Evolutionary conservation across 2,113 vertebrate genomes (phyloP), one percentile per base, ranked within the genome.

Genomic region (Anoura caudifer): DNA sequence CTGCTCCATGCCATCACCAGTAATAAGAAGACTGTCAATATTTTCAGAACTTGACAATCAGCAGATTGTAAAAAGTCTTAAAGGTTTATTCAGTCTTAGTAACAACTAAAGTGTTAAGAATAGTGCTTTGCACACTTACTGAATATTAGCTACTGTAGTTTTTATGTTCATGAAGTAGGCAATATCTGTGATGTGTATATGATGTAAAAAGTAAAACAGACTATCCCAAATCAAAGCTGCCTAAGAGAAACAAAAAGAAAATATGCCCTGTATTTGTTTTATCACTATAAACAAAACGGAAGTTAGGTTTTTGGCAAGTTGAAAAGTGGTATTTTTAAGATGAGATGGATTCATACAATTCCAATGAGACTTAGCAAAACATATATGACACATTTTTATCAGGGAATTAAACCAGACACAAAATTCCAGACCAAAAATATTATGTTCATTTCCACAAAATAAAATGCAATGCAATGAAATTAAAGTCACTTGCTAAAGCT

Each of bases 1-100:
- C 31, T 80, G 38, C 28, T 82, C 69, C 9, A 6, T 16, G 82
- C 36, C 94, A 95, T 90, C 59, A 47, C 7, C 11, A 73, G 83
- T 41, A 82, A 79, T 52, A 73, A 82, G 33, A 87, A 24, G 41
- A 83, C 38, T 85, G 73, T 91, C 69, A 82, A 28, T 91, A 93
- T 86, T 95, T 94, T 59, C n/a, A 91, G 77, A 93, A 97, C 10
- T 92, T 47, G 90, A 28, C 52, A 82, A 95, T 70, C 2, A 82
- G 22, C 33, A 95, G 50, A 84, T 3, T 83, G 5, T 75, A 41
- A 92, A 86, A 87, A 4, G 59, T 20, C 11, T 79, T 86, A 77
- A 93, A 94, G 15, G 15, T 80, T 92, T 81, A 50, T 28, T 90
- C 38, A 41, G 45, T 28, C 17, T 83, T 20, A 87, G 4, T 2